Percentiles rank a stretch among this genome's conserved stretches.
These are phyloP conservation scores for Ophioninae sp. DNA, from an alignment of 2,888 invertebrate genomes.

Conservation along the genomic window DNA sequence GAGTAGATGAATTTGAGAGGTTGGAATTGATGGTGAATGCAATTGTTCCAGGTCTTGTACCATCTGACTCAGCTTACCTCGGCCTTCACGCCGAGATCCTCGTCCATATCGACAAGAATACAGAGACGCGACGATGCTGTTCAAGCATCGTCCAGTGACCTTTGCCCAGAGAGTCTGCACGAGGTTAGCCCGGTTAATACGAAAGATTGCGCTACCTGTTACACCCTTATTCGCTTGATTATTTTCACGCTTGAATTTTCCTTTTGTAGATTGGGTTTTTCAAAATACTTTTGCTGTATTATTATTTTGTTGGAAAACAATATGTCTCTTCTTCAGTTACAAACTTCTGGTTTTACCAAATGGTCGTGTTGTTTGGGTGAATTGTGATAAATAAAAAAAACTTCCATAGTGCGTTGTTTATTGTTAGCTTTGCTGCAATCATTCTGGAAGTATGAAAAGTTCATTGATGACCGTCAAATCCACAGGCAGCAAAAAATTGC, in stretches of 20 bases:
- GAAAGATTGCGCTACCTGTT: neutral
- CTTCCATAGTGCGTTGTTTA: neutral
- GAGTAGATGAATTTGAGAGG: neutral
- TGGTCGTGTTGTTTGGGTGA: neutral
- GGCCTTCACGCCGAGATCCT: constrained; percentile 73
- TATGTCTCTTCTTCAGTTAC: neutral
- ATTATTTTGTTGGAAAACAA: neutral
- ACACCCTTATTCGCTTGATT: neutral
- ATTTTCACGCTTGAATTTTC: neutral
- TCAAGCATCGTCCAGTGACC: constrained; percentile 64
- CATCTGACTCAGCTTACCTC: constrained; percentile 78
- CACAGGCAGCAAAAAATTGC: constrained; percentile 74
- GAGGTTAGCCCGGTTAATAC: constrained; percentile 68
- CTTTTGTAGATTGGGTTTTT: too few relatives aligned
- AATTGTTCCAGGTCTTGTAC: constrained; percentile 74
- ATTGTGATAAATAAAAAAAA: neutral
- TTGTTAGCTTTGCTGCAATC: neutral
- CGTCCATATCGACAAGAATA: constrained; percentile 69
- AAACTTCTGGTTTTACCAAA: neutral
- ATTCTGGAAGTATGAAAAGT: neutral
- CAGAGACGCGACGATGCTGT: constrained; percentile 67
- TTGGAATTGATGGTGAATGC: neutral
- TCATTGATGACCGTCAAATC: constrained; percentile 4
- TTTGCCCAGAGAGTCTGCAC: constrained; percentile 70
- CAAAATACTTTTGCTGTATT: too few relatives aligned